These are phyloP conservation scores for Mythimna lalbum DNA, from an alignment of 2,888 invertebrate genomes.

Conservation along the genomic window DNA sequence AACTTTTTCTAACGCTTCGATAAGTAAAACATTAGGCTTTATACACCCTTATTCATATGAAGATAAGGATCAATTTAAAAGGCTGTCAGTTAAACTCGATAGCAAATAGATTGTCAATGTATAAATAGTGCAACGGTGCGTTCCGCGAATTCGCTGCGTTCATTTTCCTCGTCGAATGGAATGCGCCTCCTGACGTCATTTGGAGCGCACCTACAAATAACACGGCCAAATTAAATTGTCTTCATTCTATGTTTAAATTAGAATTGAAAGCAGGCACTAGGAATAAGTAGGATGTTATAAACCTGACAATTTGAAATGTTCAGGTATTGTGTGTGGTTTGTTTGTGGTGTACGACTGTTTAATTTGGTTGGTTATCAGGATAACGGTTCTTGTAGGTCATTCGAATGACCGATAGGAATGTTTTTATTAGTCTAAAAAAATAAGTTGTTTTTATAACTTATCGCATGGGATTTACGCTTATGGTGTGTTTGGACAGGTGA, in stretches of 20 bases:
- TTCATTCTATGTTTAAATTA: conserved; percentile 63
- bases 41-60: conserved; percentile 52
- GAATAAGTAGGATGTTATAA: conserved; percentile 50
- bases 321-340: conserved; percentile 4
- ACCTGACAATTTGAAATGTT: conserved; percentile 31
- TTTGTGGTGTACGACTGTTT: conserved; percentile 21
- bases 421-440: conserved; percentile 75
- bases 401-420: conserved; percentile 69
- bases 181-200: conserved; percentile 85
- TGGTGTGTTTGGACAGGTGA: conserved; percentile 44
- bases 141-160: conserved; percentile 83
- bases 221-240: conserved; percentile 61
- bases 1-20: conserved; percentile 45
- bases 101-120: conserved; percentile 70
- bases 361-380: conserved; percentile 69
- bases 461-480: conserved; percentile 67
- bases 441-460: conserved; percentile 69
- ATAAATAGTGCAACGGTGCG: conserved; percentile 87
- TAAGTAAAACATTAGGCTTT: conserved; percentile 27
- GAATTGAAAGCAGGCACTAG: conserved; percentile 48
- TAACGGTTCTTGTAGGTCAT: conserved; percentile 73
- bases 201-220: conserved; percentile 72
- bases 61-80: conserved; percentile 60
- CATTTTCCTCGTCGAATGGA: conserved; percentile 87
- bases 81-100: conserved; percentile 24